phyloP scores from a whole-genome alignment of 2,113 vertebrate species.

The Osmerus mordax region DNA sequence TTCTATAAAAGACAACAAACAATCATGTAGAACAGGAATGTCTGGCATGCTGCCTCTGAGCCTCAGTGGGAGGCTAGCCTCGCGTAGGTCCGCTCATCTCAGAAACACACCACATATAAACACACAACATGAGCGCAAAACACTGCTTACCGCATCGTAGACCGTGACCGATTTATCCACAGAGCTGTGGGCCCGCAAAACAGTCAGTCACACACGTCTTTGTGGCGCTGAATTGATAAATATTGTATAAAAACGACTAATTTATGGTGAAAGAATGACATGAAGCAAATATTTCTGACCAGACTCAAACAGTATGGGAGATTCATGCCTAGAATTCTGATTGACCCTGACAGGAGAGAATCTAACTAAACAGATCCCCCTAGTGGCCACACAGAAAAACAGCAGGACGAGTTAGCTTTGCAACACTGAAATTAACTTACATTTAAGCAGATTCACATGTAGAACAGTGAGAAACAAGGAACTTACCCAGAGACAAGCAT shows the following conservation, averaged over 20 bases:
- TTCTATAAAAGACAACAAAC: conserved; percentile 65
- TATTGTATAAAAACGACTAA: no score
- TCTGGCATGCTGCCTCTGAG: conserved; percentile 14
- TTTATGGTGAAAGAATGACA: not conserved
- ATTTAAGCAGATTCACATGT: no score
- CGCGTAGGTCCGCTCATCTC: no score
- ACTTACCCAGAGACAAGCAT: conserved; percentile 83
- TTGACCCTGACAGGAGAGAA: not conserved
- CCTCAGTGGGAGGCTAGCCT: conserved; percentile 11
- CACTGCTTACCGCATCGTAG: no score
- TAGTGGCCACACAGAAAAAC: conserved; percentile 43
- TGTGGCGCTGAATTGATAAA: no score
- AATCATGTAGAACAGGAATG: conserved; percentile 13
- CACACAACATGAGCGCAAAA: no score
- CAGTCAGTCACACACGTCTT: no score
- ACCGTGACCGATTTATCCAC: no score
- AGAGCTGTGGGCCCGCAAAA: no score
- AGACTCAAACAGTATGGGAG: conserved; percentile 19
- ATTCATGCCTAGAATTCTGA: conserved; percentile 15
- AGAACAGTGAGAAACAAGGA: no score
- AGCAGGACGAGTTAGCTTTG: conserved; percentile 7
- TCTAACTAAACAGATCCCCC: conserved; percentile 41
- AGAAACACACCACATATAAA: no score
- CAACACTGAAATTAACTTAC: no score
- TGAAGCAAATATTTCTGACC: conserved; percentile 8